Evolutionary conservation across 1,140 invertebrate genomes (phyloP).

Genomic region (Teleogryllus occipitalis): DNA sequence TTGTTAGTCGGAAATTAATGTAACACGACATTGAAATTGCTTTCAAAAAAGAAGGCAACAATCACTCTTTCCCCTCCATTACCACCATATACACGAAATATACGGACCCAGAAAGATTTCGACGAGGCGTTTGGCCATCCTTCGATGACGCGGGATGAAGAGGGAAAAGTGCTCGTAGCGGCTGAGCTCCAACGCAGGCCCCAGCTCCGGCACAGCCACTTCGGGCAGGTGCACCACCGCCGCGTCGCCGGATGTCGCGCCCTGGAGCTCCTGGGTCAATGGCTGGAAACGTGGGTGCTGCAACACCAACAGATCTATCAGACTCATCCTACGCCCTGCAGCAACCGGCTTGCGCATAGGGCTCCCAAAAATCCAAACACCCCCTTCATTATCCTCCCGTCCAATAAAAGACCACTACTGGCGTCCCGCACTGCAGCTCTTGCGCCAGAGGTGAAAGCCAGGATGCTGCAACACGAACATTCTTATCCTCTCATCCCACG

Average conservation of each 20-base stretch:
- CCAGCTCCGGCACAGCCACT: background rate
- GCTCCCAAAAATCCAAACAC: no score
- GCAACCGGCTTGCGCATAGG: no score
- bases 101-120: slow-evolving; percentile 56
- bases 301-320: background rate
- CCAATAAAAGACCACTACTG: no score
- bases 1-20: no score
- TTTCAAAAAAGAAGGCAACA: background rate
- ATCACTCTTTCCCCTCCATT: background rate
- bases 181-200: slow-evolving; percentile 33
- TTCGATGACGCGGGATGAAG: slow-evolving; percentile 62
- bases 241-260: no score
- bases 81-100: background rate
- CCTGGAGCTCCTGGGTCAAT: background rate
- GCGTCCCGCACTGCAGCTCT: no score
- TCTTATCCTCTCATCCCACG: no score
- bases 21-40: no score
- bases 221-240: background rate
- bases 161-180: slow-evolving; percentile 63
- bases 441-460: no score
- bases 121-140: slow-evolving; percentile 56
- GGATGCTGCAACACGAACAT: no score
- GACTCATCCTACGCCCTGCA: no score
- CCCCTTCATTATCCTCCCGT: no score
- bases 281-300: background rate